Evolutionary conservation across 2,797 vertebrate genomes (phyloP).

Genomic region (Meda fulgida): DNA sequence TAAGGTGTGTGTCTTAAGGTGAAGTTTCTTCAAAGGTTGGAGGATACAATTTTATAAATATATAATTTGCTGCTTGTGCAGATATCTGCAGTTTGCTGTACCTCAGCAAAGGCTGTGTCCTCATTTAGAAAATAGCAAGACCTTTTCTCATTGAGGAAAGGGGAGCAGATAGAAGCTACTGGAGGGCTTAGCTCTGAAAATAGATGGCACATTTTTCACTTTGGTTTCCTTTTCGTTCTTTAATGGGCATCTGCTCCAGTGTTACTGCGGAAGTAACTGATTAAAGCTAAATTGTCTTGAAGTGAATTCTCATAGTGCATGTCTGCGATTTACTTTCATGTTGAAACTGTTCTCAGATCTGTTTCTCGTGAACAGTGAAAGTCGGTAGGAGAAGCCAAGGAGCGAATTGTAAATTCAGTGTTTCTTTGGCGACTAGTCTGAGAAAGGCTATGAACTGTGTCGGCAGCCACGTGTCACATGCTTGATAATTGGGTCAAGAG

Average conservation of each 20-base stretch:
- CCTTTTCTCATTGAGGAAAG: slow-evolving; percentile 66
- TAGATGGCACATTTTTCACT: slow-evolving; percentile 57
- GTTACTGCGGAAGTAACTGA: background rate
- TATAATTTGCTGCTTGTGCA: slow-evolving; percentile 28
- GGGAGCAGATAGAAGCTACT: slow-evolving; percentile 48
- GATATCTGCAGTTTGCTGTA: slow-evolving; percentile 36
- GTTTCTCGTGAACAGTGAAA: background rate
- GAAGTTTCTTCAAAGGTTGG: background rate
- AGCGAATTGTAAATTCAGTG: background rate
- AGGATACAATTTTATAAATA: slow-evolving; percentile 19
- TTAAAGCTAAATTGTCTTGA: slow-evolving; percentile 8
- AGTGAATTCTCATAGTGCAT: background rate
- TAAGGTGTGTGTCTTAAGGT: background rate
- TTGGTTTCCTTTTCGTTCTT: slow-evolving; percentile 30
- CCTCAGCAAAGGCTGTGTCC: slow-evolving; percentile 61
- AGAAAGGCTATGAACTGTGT: slow-evolving; percentile 17
- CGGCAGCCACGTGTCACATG: background rate
- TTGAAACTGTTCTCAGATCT: background rate
- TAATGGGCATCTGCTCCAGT: slow-evolving; percentile 6
- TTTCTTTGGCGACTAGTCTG: background rate
- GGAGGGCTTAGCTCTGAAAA: slow-evolving; percentile 49
- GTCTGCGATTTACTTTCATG: background rate
- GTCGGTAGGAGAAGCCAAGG: background rate
- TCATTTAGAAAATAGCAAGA: slow-evolving; percentile 66
- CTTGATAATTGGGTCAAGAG: slow-evolving; percentile 26